Evolutionary conservation across 2,888 invertebrate species (phyloP).

Genomic region (Latheticus oryzae): DNA sequence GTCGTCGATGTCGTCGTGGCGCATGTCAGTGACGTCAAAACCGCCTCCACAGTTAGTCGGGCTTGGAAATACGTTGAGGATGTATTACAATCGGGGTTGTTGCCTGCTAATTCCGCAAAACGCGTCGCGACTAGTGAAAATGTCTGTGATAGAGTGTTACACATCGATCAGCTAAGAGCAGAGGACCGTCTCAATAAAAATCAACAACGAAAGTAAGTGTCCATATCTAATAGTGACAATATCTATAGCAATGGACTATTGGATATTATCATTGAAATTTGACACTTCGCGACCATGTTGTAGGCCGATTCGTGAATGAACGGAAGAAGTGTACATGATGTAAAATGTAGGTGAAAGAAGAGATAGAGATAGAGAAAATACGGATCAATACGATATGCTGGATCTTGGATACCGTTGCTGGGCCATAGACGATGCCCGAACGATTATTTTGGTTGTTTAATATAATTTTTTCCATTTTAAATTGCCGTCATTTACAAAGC

Average conservation of each 20-base stretch:
- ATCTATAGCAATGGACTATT: no score
- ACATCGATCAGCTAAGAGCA: conserved; percentile 46
- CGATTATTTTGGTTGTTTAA: conserved; percentile 18
- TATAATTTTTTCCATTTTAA: no score
- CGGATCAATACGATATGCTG: conserved; percentile 60
- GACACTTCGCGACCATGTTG: conserved; percentile 43
- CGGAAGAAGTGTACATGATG: conserved; percentile 51
- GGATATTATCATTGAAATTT: conserved; percentile 17
- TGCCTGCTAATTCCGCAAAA: conserved; percentile 52
- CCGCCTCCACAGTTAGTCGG: conserved; percentile 63
- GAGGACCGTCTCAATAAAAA: conserved; percentile 12
- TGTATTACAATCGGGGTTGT: conserved; percentile 55
- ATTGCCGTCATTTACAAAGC: conserved; percentile 1
- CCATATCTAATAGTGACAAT: background rate
- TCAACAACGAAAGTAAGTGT: conserved; percentile 39
- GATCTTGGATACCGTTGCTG: conserved; percentile 47
- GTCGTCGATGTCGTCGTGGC: conserved; percentile 47
- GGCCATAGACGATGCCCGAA: conserved; percentile 20
- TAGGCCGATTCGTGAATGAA: conserved; percentile 57
- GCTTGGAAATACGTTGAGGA: conserved; percentile 58
- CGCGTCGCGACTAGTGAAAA: conserved; percentile 51
- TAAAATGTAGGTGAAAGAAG: conserved; percentile 56
- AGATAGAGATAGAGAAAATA: conserved; percentile 57
- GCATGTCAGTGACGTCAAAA: conserved; percentile 61
- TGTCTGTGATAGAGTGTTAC: conserved; percentile 57